phyloP scores from a whole-genome alignment of 2,888 invertebrate genomes.

The Conus canariensis region DNA sequence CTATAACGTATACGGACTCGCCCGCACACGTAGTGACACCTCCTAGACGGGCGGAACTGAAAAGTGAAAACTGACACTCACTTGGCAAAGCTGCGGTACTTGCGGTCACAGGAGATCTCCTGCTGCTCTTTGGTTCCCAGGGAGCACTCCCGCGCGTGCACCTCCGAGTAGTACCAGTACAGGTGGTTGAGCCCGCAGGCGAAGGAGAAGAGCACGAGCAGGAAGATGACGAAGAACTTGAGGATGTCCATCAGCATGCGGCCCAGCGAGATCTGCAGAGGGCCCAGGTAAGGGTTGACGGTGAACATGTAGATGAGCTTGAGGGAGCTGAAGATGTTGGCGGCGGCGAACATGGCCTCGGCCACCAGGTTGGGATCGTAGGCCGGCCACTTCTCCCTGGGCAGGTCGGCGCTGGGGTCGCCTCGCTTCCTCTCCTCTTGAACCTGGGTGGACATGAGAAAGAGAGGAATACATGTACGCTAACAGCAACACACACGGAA shows the following conservation, averaged over 20 bases:
- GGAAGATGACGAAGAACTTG: constrained; percentile 94
- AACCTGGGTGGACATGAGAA: constrained; percentile 56
- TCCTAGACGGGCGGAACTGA: too few species aligned
- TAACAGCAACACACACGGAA: too few species aligned
- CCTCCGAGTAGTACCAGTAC: constrained; percentile 87
- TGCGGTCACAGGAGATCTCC: constrained; percentile 74
- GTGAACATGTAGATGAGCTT: constrained; percentile 95
- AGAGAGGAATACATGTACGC: too few species aligned
- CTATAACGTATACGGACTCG: too few species aligned
- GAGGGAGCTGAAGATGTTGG: constrained; percentile 96
- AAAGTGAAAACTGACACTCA: constrained; percentile 57
- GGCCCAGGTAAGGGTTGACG: constrained; percentile 94
- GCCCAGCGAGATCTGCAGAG: constrained; percentile 93
- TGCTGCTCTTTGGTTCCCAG: constrained; percentile 11
- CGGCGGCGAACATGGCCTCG: constrained; percentile 92
- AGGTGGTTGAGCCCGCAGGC: constrained; percentile 94
- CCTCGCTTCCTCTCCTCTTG: constrained; percentile 56
- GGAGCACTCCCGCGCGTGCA: constrained; percentile 43
- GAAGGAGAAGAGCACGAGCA: constrained; percentile 88
- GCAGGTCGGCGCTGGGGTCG: constrained; percentile 57
- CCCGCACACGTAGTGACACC: too few species aligned
- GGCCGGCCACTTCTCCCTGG: constrained; percentile 95
- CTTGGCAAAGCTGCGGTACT: constrained; percentile 78
- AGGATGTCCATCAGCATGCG: constrained; percentile 88
- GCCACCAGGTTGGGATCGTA: constrained; percentile 98